Base-by-base conservation (phyloP, 1,140 invertebrate species). In the Drosophila setifemur region DNA sequence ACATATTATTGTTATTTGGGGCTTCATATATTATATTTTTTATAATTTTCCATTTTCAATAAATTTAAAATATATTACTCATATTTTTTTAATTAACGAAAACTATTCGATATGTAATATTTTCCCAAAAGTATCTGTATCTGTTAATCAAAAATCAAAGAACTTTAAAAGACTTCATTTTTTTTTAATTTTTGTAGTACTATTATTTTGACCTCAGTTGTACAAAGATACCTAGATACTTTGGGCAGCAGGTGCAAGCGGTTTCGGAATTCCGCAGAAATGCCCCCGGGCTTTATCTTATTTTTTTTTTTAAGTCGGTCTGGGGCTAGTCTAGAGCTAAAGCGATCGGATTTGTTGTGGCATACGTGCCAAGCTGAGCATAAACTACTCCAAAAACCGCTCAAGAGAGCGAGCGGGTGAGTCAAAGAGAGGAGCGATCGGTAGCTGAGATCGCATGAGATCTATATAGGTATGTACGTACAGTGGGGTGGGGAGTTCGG, bases 191-290 rank as follows among this genome's bases (percentile, higher is more conserved):
- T 14, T 23, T 23, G 2, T 3, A 23, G 21, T 23, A 5, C 21
- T 35, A 37, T 18, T 7, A 16, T 18, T 18, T 18, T n/a, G 1
- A 2, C 52, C 37, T 0, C n/a, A 1, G 1, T 14, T 61, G 57
- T 61, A 1, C 11, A 11, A 3, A 31, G 19, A 4, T 19, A 1
- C 11, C 8, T 5, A 31, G 19, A 4, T 19, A 1, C 37, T 58
- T 19, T 33, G 42, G 40, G 21, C 40, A 54, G 33, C 64, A 66
- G 58, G 66, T 69, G 47, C 37, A 58, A 45, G 37, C 52, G 52
- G 40, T 45, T 69, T 55, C 35, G 64, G 67, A 70, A 71, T 70
- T 70, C 44, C 44, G 19, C 35, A 49, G 67, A 70, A 70, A 58
- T 28, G 23, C 29, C 52, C 29, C 55, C 40, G 28, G 26, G 26